Evolutionary conservation across 1,140 invertebrate genomes (phyloP), one percentile per base, ranked within the genome.

Genomic region (Drosophila pseudoananassae): DNA sequence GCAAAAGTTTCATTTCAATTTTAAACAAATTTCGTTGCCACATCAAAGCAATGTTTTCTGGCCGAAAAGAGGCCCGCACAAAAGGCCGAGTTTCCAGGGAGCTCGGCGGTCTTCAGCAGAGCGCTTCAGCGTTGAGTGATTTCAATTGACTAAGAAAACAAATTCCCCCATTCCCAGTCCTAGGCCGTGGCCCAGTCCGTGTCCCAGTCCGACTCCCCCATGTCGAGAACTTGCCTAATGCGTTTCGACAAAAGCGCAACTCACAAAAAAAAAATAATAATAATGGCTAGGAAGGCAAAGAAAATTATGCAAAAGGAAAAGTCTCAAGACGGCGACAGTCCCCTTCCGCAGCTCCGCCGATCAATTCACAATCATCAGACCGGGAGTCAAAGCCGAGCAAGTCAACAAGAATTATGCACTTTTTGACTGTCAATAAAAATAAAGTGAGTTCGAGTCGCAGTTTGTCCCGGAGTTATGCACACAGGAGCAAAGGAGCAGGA

Each of bases 81-180:
- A 87, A 78, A 59, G 65, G 72, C 71, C 63, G 17, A 46, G 10
- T 20, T 20, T 46, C 43, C 43, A 17, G 17, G 43, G n/a, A 43
- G 43, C 17, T 46, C 33, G 8, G 4, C n/a, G 5, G 49, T 20
- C 49, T 45, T 53, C 7, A 17, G 31, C 15, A 31, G 66, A 81
- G 66, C 65, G 78, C 76, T 58, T 53, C 65, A 47, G 51, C 63
- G 66, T 68, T 88, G 84, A 88, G 83, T 88, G 83, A 88, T 88
- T 88, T 88, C 84, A 83, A 88, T 88, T 88, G 83, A 88, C 84
- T 89, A 83, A 88, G 84, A 88, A 88, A 88, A 88, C 83, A 88
- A 88, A 88, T 88, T 88, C 85, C 54, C 46, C 33, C 29, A 38
- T 43, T 40, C 46, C 29, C 20, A 38, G 33, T 27, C 38, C 38